Conservation (phyloP, 2,888 invertebrate species). For the Drosophila paracracens region DNA sequence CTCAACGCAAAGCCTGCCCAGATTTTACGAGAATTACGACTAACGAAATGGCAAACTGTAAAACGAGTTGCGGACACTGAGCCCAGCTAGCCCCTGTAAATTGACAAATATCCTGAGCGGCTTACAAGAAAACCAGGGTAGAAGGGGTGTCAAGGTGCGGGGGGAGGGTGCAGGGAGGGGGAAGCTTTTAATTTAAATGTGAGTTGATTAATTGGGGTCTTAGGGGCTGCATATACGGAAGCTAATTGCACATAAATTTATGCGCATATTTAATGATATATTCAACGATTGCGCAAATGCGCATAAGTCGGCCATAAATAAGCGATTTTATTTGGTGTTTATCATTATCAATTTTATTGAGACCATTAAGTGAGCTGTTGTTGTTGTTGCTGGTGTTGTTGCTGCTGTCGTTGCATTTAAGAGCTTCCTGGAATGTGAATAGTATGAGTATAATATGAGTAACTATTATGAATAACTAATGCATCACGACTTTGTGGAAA, state of each 20-base stretch:
- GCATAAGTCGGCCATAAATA: conserved; percentile 63
- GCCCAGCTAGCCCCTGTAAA: conserved; percentile 37
- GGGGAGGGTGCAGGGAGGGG: neutral
- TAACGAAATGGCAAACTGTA: conserved; percentile 52
- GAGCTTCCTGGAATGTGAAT: conserved; percentile 57
- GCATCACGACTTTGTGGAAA: conserved; percentile 3
- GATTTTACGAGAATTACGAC: conserved; percentile 46
- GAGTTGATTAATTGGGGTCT: conserved; percentile 69
- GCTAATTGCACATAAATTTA: conserved; percentile 64
- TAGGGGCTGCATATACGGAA: conserved; percentile 64
- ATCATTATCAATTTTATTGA: conserved; percentile 63
- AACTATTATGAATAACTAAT: conserved; percentile 31
- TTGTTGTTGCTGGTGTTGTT: conserved; percentile 41
- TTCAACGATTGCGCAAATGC: conserved; percentile 54
- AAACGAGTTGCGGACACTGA: conserved; percentile 42
- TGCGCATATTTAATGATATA: conserved; percentile 67
- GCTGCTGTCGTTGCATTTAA: conserved; percentile 7
- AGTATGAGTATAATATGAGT: conserved; percentile 20
- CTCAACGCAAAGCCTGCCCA: conserved; percentile 26
- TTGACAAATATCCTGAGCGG: conserved; percentile 62
- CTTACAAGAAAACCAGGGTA: conserved; percentile 15
- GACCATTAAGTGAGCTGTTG: conserved; percentile 21
- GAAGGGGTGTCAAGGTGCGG: neutral
- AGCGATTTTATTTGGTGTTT: conserved; percentile 72
- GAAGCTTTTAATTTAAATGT: conserved; percentile 48